phyloP scores from a whole-genome alignment of 2,113 vertebrate species.

The Muscicapa adusta region DNA sequence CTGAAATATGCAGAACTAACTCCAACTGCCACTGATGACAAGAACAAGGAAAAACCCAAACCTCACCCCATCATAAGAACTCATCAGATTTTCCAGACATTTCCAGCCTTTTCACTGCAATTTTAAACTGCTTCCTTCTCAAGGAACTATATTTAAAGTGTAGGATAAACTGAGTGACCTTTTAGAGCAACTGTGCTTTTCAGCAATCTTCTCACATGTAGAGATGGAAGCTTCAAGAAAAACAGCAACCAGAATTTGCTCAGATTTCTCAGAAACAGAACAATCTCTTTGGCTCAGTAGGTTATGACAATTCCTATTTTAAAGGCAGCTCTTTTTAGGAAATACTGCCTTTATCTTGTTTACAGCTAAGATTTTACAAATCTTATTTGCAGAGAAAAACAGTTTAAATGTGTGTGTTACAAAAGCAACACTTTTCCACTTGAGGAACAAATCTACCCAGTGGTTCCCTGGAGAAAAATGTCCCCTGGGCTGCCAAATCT shows the following conservation, averaged over 20 bases:
- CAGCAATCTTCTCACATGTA: background rate
- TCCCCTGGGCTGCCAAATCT: background rate
- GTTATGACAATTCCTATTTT: background rate
- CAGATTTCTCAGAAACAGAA: background rate
- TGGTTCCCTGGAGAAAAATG: background rate
- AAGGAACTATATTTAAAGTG: background rate
- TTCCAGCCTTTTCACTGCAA: background rate
- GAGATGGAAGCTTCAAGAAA: background rate
- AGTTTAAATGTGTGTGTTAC: background rate
- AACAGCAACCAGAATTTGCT: background rate
- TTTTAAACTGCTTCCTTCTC: background rate
- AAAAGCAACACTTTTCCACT: background rate
- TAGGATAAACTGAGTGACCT: background rate
- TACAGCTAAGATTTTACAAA: background rate
- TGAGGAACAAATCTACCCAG: background rate
- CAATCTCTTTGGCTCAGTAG: background rate
- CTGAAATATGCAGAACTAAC: fast-evolving
- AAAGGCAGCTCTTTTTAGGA: background rate
- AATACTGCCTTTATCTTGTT: background rate
- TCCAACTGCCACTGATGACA: background rate
- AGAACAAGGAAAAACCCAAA: background rate
- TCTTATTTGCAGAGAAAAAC: background rate
- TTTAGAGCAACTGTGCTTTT: background rate
- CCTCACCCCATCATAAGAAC: background rate
- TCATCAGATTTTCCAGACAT: background rate